Percentiles rank a stretch among this genome's conserved stretches.
phyloP scores from a whole-genome alignment of 2,113 vertebrate species.

The Pseudopipra pipra region DNA sequence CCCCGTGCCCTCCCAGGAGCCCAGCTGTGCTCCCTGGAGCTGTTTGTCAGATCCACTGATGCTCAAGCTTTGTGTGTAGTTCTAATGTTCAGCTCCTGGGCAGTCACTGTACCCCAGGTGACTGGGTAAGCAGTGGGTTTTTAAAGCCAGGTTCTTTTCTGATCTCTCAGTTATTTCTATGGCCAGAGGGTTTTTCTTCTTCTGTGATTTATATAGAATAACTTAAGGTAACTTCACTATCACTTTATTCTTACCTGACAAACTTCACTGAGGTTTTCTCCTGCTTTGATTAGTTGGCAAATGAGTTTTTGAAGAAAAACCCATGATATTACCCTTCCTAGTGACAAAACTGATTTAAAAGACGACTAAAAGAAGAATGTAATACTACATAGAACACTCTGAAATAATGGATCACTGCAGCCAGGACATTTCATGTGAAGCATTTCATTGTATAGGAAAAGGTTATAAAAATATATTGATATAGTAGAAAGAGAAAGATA shows the following conservation, averaged over 20 bases:
- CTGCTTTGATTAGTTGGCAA: slow-evolving; percentile 24
- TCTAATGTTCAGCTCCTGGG: neutral
- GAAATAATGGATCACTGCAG: neutral
- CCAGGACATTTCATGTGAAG: neutral
- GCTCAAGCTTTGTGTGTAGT: neutral
- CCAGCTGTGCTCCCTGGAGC: neutral
- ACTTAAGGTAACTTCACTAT: neutral
- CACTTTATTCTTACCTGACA: neutral
- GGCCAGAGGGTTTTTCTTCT: neutral
- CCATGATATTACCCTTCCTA: neutral
- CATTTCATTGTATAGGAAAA: neutral
- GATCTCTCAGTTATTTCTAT: neutral
- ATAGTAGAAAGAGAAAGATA: slow-evolving; percentile 6
- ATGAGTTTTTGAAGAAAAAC: neutral
- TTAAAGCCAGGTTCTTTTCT: neutral
- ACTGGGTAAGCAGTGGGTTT: neutral
- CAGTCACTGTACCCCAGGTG: neutral
- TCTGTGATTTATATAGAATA: neutral
- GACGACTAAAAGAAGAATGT: neutral
- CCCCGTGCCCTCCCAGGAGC: no score
- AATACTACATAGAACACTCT: neutral
- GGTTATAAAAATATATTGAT: neutral
- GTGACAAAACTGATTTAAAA: slow-evolving; percentile 32
- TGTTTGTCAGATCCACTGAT: neutral
- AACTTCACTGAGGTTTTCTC: neutral